Conservation (phyloP, 2,113 vertebrate species). For the Burhinus bistriatus region DNA sequence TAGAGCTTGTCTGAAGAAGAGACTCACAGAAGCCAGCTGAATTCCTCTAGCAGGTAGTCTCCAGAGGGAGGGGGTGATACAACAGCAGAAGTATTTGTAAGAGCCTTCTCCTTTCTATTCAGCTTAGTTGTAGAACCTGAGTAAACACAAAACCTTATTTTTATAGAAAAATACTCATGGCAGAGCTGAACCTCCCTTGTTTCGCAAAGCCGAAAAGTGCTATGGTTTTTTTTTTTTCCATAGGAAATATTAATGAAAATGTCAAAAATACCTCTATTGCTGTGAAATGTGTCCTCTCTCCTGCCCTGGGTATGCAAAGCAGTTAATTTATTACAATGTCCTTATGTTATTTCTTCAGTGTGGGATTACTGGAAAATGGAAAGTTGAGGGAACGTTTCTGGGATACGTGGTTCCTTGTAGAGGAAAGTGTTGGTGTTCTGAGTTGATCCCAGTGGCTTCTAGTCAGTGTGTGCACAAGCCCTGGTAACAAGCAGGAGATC, state of each 20-base stretch:
- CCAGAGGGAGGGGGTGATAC: slow-evolving; percentile 13
- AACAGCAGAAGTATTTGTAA: slow-evolving; percentile 6
- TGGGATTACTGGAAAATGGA: slow-evolving; percentile 25
- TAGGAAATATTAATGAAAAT: slow-evolving; percentile 59
- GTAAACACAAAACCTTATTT: slow-evolving; percentile 66
- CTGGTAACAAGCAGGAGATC: background rate
- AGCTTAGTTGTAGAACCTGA: slow-evolving; percentile 59
- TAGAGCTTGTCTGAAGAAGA: slow-evolving; percentile 26
- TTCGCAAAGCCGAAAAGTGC: slow-evolving; percentile 31
- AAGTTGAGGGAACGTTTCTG: background rate
- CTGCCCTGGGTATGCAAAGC: background rate
- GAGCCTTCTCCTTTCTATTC: slow-evolving; percentile 55
- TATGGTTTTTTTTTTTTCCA: background rate
- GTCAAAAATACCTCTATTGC: slow-evolving; percentile 66
- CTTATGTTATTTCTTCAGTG: background rate
- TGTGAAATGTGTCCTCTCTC: slow-evolving; percentile 28
- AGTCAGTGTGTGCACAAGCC: background rate
- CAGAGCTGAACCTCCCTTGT: slow-evolving; percentile 42
- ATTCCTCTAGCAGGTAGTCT: background rate
- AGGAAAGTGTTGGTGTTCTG: background rate
- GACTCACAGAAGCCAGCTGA: background rate
- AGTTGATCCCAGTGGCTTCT: background rate
- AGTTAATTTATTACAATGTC: slow-evolving; percentile 50
- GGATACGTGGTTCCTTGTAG: background rate
- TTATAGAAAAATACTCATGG: slow-evolving; percentile 62